These are phyloP conservation scores for Pluvialis apricaria DNA, from an alignment of 2,113 vertebrate genomes.

Conservation along the genomic window DNA sequence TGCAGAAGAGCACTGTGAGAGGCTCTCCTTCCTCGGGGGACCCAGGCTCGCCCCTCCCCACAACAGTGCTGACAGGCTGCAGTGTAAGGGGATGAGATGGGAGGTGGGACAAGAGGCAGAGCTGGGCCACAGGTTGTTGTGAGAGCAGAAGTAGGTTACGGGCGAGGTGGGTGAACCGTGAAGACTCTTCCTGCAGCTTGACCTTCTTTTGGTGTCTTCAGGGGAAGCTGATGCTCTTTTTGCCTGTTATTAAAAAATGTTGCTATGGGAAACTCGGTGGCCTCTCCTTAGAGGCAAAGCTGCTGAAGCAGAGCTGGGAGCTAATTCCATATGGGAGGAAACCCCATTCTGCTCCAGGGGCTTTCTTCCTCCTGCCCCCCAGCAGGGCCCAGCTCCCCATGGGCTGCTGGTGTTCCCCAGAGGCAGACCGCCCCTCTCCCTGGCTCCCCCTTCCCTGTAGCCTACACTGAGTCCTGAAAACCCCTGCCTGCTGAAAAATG, in stretches of 20 bases:
- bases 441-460: neutral
- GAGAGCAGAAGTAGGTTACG: neutral
- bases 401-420: neutral
- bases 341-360: neutral
- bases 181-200: neutral
- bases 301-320: neutral
- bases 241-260: neutral
- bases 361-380: fast-evolving
- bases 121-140: fast-evolving
- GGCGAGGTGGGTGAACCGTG: neutral
- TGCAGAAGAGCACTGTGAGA: fast-evolving
- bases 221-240: neutral
- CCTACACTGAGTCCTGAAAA: neutral
- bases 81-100: neutral
- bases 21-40: neutral
- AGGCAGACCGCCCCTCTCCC: neutral
- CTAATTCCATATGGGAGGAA: neutral
- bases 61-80: neutral
- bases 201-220: neutral
- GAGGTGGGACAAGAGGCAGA: neutral
- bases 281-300: neutral
- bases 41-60: fast-evolving
- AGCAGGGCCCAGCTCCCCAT: neutral
- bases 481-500: neutral
- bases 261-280: neutral